phyloP scores from a whole-genome alignment of 2,888 invertebrate genomes.

The Conus canariensis region DNA sequence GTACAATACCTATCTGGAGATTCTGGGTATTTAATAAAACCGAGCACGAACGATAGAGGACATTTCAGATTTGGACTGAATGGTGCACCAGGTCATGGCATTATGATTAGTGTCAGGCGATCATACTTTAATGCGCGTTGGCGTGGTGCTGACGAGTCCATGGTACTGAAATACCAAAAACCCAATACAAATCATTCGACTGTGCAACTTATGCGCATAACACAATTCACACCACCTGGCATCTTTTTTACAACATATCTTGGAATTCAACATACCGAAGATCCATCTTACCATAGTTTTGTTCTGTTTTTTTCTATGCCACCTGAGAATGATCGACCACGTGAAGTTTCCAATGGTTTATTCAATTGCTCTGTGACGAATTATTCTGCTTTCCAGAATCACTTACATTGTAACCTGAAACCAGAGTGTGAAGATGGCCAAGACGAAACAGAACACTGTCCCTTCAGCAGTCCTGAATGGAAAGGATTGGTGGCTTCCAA shows the following conservation, averaged over 20 bases:
- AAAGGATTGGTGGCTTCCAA: background rate
- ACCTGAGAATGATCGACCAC: background rate
- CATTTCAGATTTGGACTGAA: background rate
- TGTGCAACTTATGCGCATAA: background rate
- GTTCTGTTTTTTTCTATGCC: background rate
- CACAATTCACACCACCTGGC: background rate
- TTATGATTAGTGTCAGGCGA: background rate
- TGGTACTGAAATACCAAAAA: background rate
- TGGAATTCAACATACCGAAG: background rate
- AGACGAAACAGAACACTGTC: constrained; percentile 9
- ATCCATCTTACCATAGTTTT: background rate
- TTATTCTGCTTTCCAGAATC: background rate
- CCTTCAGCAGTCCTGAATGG: constrained; percentile 6
- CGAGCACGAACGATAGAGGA: background rate
- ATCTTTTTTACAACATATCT: background rate
- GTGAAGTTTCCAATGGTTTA: background rate
- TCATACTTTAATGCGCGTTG: background rate
- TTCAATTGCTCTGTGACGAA: background rate
- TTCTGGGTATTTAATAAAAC: background rate
- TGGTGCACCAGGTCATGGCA: background rate
- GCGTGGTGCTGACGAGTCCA: background rate
- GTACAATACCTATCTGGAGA: background rate
- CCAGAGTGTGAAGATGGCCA: background rate
- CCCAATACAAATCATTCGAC: background rate
- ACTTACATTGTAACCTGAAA: background rate